A percentile compares a stretch with the other conserved stretches of the same genome.
Evolutionary conservation across 2,888 invertebrate species (phyloP).

Genomic region (Acronicta psi): DNA sequence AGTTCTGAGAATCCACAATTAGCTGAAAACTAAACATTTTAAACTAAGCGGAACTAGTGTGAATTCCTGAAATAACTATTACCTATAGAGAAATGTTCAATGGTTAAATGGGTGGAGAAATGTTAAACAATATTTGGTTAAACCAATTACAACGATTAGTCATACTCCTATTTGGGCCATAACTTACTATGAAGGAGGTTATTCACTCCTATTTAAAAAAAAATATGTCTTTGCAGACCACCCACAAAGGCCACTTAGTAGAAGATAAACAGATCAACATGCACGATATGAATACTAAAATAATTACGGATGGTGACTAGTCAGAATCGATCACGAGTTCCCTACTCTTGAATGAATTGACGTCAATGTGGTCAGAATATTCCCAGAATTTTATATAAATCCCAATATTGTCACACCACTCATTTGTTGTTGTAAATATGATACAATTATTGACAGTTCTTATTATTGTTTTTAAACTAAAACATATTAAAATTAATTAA

Average conservation of each 20-base stretch:
- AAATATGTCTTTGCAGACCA: too few relatives aligned
- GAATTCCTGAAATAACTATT: constrained; percentile 21
- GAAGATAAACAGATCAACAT: background rate
- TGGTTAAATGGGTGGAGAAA: too few relatives aligned
- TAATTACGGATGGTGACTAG: constrained; percentile 1
- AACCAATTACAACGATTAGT: background rate
- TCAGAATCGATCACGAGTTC: constrained; percentile 1
- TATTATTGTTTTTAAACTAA: too few relatives aligned
- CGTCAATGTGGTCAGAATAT: constrained; percentile 39
- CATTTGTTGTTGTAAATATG: background rate
- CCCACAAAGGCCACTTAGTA: background rate
- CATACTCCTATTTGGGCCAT: too few relatives aligned
- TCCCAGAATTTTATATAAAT: constrained; percentile 24
- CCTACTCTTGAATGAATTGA: constrained; percentile 26
- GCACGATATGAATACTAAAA: background rate
- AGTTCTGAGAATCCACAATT: constrained; percentile 26
- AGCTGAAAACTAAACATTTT: constrained; percentile 32
- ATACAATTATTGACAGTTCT: too few relatives aligned
- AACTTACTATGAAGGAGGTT: too few relatives aligned
- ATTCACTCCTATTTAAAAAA: too few relatives aligned
- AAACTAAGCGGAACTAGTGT: constrained; percentile 23
- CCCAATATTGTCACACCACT: background rate
- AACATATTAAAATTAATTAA: too few relatives aligned
- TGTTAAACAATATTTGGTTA: constrained; percentile 2
- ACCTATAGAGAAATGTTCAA: constrained; percentile 16